Percentiles rank a stretch among this genome's conserved stretches.
Conservation (phyloP, 1,140 invertebrate species). For the Oncopodura yosiiana region DNA sequence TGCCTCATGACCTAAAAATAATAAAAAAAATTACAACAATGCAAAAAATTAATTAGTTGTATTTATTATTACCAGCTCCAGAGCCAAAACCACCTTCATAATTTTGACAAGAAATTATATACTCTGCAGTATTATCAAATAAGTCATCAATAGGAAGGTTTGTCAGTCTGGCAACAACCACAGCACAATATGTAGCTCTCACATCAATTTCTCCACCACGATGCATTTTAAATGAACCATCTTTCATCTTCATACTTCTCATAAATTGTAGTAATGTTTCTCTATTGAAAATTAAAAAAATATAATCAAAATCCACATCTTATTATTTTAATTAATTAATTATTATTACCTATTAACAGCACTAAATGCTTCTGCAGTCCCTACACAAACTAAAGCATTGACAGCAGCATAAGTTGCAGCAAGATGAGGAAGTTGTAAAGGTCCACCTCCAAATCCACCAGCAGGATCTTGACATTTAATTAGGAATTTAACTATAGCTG, state of each 20-base stretch:
- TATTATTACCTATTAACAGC: conserved; percentile 66
- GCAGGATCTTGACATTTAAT: conserved; percentile 45
- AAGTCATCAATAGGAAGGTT: conserved; percentile 63
- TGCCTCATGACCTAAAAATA: no score
- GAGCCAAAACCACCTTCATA: conserved; percentile 98
- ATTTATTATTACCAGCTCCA: no score
- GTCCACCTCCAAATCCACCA: conserved; percentile 91
- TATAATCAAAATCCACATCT: background rate
- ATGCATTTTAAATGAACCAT: conserved; percentile 87
- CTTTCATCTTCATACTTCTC: conserved; percentile 58
- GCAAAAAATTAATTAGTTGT: no score
- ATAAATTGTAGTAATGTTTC: conserved; percentile 65
- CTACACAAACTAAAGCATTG: conserved; percentile 80
- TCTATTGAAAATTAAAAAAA: conserved; percentile 42
- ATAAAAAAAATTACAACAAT: no score
- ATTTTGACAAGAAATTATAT: conserved; percentile 67
- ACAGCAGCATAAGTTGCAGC: conserved; percentile 96
- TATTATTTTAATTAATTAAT: background rate
- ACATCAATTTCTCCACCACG: conserved; percentile 91
- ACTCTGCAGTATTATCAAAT: conserved; percentile 70
- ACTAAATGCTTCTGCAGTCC: conserved; percentile 72
- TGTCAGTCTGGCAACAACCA: conserved; percentile 76
- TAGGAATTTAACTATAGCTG: conserved; percentile 58
- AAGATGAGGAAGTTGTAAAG: conserved; percentile 79
- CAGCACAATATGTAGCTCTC: conserved; percentile 87